phyloP scores from a whole-genome alignment of 1,140 invertebrate genomes.

The Theocolax elegans region DNA sequence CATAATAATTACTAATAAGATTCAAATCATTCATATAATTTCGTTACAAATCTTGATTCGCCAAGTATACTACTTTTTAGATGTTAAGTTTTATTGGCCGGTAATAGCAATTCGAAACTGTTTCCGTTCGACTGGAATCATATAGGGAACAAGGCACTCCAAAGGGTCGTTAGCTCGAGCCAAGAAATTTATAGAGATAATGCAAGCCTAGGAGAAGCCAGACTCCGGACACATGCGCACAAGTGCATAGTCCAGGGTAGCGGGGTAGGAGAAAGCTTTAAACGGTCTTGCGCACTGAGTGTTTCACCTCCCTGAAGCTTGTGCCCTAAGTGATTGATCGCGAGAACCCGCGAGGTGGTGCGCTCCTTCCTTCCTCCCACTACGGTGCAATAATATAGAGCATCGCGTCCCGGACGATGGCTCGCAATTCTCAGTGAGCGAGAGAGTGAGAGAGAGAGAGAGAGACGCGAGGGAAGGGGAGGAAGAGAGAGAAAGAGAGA shows the following conservation, averaged over 20 bases:
- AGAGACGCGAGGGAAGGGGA: too few species aligned
- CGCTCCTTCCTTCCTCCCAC: constrained; percentile 27
- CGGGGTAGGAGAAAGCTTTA: constrained; percentile 42
- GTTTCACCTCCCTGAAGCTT: constrained; percentile 46
- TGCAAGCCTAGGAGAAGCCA: background rate
- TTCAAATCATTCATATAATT: too few species aligned
- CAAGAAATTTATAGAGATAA: background rate
- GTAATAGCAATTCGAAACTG: too few species aligned
- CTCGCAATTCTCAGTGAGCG: constrained; percentile 30
- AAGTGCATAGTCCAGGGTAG: constrained; percentile 11
- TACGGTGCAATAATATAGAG: constrained; percentile 11
- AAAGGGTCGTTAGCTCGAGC: too few species aligned
- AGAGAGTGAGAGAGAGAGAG: too few species aligned
- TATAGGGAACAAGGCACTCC: too few species aligned
- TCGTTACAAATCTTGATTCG: too few species aligned
- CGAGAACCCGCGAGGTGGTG: constrained; percentile 49
- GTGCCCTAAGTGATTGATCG: constrained; percentile 55
- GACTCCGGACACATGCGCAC: background rate
- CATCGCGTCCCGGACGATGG: constrained; percentile 19
- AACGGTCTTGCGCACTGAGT: constrained; percentile 56
- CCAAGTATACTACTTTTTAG: too few species aligned
- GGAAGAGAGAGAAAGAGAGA: too few species aligned
- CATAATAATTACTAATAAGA: too few species aligned
- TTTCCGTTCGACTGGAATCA: too few species aligned
- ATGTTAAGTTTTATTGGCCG: too few species aligned